Percentiles rank a stretch among this genome's conserved stretches.
Evolutionary conservation across 1,140 invertebrate genomes (phyloP).

Genomic region (Sycobia sp.): DNA sequence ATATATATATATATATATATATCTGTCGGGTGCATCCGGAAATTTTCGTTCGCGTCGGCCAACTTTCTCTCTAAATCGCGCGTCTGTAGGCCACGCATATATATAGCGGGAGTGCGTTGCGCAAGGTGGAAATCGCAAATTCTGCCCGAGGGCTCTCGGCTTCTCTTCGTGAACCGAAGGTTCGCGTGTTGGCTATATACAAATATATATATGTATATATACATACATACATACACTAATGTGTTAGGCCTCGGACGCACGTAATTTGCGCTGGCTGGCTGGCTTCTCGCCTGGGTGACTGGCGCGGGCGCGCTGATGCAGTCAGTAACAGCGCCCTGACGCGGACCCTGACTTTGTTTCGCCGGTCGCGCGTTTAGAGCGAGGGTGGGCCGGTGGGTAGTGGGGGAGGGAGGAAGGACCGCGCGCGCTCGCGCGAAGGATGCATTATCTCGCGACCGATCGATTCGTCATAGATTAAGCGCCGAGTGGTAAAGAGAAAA

Average conservation of each 20-base stretch:
- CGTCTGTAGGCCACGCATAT: too few relatives aligned
- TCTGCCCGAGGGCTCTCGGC: not conserved
- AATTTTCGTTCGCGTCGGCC: not conserved
- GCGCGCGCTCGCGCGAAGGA: conserved; percentile 16
- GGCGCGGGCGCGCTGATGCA: too few relatives aligned
- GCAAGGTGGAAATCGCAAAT: conserved; percentile 19
- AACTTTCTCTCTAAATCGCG: conserved; percentile 32
- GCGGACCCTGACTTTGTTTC: conserved; percentile 18
- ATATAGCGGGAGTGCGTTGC: conserved; percentile 8
- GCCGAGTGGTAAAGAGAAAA: too few relatives aligned
- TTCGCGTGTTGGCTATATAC: too few relatives aligned
- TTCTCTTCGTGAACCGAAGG: not conserved
- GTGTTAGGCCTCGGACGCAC: too few relatives aligned
- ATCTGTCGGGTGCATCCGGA: not conserved
- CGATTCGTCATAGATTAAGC: conserved; percentile 34
- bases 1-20: conserved; percentile 16
- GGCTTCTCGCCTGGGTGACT: too few relatives aligned
- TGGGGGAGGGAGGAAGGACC: not conserved
- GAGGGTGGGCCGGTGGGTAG: conserved; percentile 25
- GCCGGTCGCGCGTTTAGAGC: not conserved
- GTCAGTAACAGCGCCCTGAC: too few relatives aligned
- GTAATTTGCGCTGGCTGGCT: too few relatives aligned
- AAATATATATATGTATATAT: too few relatives aligned
- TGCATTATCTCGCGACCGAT: conserved; percentile 33
- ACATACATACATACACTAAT: too few relatives aligned